phyloP scores from a whole-genome alignment of 1,140 invertebrate genomes.

The Lepidotrigona ventralis region DNA sequence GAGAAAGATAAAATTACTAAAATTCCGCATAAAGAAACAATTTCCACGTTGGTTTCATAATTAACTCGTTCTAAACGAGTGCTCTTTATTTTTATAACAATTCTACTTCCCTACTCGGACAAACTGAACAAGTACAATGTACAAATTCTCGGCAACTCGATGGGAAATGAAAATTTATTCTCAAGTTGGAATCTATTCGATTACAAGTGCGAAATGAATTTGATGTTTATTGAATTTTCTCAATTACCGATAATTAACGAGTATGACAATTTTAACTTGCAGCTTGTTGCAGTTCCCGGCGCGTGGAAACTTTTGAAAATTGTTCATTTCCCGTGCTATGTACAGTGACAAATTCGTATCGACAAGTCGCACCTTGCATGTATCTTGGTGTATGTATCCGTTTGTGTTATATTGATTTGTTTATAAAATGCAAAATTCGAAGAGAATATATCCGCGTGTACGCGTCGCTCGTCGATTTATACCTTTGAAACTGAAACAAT shows the following conservation, averaged over 20 bases:
- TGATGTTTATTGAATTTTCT: background rate
- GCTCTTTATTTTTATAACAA: background rate
- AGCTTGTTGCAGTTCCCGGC: too few species aligned
- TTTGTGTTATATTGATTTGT: background rate
- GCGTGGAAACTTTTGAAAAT: background rate
- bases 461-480: background rate
- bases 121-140: background rate
- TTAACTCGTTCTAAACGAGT: background rate
- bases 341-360: background rate
- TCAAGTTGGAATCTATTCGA: background rate
- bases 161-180: background rate
- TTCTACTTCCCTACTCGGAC: background rate
- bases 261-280: background rate
- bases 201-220: background rate
- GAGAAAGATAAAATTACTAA: background rate
- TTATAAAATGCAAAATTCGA: background rate
- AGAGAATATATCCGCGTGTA: too few species aligned
- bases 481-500: constrained; percentile 19
- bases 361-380: background rate
- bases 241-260: background rate
- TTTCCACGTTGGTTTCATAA: background rate
- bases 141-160: background rate
- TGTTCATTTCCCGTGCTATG: background rate
- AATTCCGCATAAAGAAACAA: background rate
- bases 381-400: background rate